phyloP scores from a whole-genome alignment of 2,888 invertebrate species.

The Machimus atricapillus region DNA sequence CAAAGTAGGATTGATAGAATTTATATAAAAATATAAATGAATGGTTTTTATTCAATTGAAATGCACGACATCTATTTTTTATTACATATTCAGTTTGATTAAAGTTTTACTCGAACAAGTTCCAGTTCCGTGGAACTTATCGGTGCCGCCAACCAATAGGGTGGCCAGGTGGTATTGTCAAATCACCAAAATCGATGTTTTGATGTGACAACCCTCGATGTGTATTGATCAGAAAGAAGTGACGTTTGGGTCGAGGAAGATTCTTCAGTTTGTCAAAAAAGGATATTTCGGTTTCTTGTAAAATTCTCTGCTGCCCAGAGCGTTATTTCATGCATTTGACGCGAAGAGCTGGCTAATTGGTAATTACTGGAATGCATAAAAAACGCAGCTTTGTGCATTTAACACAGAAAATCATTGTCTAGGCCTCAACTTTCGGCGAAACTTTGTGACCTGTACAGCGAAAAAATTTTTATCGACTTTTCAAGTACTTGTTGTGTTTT shows the following conservation, averaged over 20 bases:
- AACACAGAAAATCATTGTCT: neutral
- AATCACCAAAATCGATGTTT: neutral
- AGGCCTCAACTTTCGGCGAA: neutral
- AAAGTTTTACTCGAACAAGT: neutral
- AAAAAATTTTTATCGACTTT: slow-evolving; percentile 37
- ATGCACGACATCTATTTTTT: neutral
- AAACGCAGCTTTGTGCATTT: neutral
- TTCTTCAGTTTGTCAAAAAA: slow-evolving; percentile 30
- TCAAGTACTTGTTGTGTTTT: slow-evolving; percentile 8
- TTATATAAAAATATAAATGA: neutral
- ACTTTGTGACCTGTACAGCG: neutral
- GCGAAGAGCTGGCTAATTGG: neutral
- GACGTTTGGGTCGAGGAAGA: slow-evolving; percentile 21
- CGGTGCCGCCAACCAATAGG: neutral
- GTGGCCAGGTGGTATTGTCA: neutral
- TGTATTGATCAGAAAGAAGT: slow-evolving; percentile 34
- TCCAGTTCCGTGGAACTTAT: neutral
- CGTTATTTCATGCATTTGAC: slow-evolving; percentile 8
- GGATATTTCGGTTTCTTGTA: slow-evolving; percentile 5
- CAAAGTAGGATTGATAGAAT: neutral
- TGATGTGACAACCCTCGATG: neutral
- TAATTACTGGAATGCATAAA: neutral
- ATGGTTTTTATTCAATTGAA: neutral
- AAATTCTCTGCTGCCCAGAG: neutral
- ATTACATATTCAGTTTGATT: neutral